These are phyloP conservation scores for Epiblema foenella DNA, from an alignment of 2,888 invertebrate species.

Conservation along the genomic window DNA sequence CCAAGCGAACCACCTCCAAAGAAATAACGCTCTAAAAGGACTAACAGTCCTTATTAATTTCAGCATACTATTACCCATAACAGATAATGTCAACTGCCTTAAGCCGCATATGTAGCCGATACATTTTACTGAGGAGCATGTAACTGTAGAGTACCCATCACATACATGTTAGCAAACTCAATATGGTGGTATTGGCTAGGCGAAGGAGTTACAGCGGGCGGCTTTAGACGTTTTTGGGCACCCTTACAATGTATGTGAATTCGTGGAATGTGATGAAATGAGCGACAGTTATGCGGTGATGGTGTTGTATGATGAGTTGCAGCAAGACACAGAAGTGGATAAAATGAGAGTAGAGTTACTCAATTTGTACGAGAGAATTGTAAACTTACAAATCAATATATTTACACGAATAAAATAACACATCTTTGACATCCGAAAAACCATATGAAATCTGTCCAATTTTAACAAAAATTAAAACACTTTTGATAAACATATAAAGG, in stretches of 20 bases:
- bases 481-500: not conserved
- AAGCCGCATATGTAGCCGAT: not conserved
- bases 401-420: not conserved
- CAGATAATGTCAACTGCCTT: slow-evolving; percentile 1
- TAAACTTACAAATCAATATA: not conserved
- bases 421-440: not conserved
- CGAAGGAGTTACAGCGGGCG: not conserved
- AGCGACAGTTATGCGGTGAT: not conserved
- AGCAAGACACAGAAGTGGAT: not conserved
- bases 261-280: not conserved
- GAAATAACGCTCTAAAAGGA: slow-evolving; percentile 37
- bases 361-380: not conserved
- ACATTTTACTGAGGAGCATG: not conserved
- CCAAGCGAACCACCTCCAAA: slow-evolving; percentile 47
- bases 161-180: not conserved
- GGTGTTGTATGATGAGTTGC: not conserved
- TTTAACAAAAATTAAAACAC: not conserved
- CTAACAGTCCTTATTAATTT: slow-evolving; percentile 37
- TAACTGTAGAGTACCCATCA: not conserved
- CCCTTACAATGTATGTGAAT: not conserved
- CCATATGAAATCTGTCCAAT: not conserved
- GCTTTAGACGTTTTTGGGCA: not conserved
- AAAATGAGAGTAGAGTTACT: not conserved
- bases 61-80: slow-evolving; percentile 1
- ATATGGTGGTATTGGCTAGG: not conserved